A percentile compares a stretch with the other conserved stretches of the same genome.
These are phyloP conservation scores for Syritta pipiens DNA, from an alignment of 2,888 invertebrate species.

Conservation along the genomic window DNA sequence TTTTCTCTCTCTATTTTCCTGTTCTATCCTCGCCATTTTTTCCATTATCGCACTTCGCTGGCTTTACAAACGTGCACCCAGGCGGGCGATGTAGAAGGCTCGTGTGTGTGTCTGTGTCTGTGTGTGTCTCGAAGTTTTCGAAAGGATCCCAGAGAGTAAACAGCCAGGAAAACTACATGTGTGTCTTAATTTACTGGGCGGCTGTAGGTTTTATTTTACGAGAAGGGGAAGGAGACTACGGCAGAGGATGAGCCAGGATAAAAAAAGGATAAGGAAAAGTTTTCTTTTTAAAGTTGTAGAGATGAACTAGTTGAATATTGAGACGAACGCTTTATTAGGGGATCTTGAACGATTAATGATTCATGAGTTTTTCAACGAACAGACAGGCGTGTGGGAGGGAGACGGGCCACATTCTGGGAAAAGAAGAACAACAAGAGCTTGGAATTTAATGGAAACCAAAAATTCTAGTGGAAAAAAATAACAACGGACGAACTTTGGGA, in stretches of 20 bases:
- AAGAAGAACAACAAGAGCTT: too few species aligned
- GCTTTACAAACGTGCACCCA: slow-evolving; percentile 42
- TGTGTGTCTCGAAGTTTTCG: slow-evolving; percentile 4
- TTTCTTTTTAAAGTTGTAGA: slow-evolving; percentile 26
- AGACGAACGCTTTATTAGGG: slow-evolving; percentile 11
- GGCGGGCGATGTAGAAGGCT: not conserved
- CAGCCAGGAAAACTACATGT: slow-evolving; percentile 45
- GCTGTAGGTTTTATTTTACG: slow-evolving; percentile 15
- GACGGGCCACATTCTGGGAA: too few species aligned
- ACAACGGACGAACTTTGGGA: too few species aligned
- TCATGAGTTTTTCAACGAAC: slow-evolving; percentile 17
- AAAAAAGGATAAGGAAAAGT: not conserved
- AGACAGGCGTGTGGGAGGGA: too few species aligned
- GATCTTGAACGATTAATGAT: slow-evolving; percentile 22
- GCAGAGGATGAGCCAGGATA: not conserved
- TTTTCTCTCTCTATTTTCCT: not conserved
- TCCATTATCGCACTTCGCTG: slow-evolving; percentile 61
- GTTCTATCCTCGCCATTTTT: slow-evolving; percentile 24
- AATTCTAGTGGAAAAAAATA: too few species aligned
- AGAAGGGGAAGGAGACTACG: not conserved
- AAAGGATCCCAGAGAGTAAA: slow-evolving; percentile 36
- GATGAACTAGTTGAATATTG: slow-evolving; percentile 22
- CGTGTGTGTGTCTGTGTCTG: not conserved
- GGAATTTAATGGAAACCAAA: too few species aligned
- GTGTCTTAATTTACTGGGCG: slow-evolving; percentile 43